phyloP scores from a whole-genome alignment of 1,140 invertebrate genomes.

The Eufriesea mexicana region DNA sequence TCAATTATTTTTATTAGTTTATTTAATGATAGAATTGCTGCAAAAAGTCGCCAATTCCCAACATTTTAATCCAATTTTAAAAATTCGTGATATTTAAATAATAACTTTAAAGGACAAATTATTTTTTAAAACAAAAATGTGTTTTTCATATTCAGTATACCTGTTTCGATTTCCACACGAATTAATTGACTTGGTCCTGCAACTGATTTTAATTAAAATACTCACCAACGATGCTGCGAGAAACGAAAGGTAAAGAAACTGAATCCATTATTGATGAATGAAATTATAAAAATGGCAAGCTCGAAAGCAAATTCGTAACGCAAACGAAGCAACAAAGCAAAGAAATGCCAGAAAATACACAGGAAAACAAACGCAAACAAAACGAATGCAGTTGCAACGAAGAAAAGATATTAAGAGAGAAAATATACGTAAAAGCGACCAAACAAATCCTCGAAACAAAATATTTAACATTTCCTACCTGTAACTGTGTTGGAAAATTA shows the following conservation, averaged over 20 bases:
- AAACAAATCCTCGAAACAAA: constrained; percentile 14
- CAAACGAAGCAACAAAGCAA: background rate
- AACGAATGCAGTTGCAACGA: background rate
- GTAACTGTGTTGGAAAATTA: background rate
- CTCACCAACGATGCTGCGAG: constrained; percentile 9
- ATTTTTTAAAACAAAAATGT: background rate
- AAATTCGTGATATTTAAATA: background rate
- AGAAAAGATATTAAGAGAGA: background rate
- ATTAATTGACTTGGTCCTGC: background rate
- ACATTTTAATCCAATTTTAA: background rate
- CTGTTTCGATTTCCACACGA: background rate
- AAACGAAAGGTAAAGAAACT: constrained; percentile 1
- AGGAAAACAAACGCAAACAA: background rate
- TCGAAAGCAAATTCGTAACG: background rate
- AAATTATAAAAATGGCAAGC: background rate
- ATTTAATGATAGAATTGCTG: no score
- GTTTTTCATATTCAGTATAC: background rate
- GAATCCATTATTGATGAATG: background rate
- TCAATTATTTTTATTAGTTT: no score
- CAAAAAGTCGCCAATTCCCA: no score
- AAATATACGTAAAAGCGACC: background rate
- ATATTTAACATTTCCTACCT: constrained; percentile 14
- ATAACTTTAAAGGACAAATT: background rate
- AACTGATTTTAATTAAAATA: constrained; percentile 17
- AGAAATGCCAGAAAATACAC: background rate